Percentiles rank a stretch among this genome's conserved stretches.
These are phyloP conservation scores for Sporophila hypoxantha DNA, from an alignment of 2,113 vertebrate species.

Conservation along the genomic window DNA sequence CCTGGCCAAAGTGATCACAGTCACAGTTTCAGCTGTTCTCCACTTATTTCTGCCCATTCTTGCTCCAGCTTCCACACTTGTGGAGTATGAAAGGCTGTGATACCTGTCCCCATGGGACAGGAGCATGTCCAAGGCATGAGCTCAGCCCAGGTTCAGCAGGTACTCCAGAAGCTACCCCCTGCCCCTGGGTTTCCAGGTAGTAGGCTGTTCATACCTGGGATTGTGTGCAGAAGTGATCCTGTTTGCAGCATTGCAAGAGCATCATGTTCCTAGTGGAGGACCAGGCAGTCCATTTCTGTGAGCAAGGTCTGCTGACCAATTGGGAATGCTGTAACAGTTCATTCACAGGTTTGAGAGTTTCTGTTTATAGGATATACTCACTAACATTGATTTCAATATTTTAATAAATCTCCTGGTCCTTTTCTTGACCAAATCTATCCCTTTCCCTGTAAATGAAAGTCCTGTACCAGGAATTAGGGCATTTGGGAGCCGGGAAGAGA, in stretches of 20 bases:
- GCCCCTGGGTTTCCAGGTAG: neutral
- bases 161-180: neutral
- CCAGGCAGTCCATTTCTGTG: neutral
- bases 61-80: neutral
- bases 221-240: neutral
- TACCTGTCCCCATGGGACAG: neutral
- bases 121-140: neutral
- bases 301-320: neutral
- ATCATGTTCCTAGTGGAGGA: neutral
- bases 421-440: neutral
- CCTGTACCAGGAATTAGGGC: neutral
- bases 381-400: neutral
- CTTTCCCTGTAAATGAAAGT: neutral
- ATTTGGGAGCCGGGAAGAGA: neutral
- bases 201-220: neutral
- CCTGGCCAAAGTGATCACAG: neutral
- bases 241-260: neutral
- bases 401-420: neutral
- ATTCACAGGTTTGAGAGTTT: neutral
- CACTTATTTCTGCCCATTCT: neutral
- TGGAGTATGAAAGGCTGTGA: neutral
- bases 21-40: neutral
- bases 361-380: neutral
- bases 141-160: neutral
- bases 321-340: neutral